Evolutionary conservation across 2,888 invertebrate genomes (phyloP).

Genomic region (Pandemis corylana): DNA sequence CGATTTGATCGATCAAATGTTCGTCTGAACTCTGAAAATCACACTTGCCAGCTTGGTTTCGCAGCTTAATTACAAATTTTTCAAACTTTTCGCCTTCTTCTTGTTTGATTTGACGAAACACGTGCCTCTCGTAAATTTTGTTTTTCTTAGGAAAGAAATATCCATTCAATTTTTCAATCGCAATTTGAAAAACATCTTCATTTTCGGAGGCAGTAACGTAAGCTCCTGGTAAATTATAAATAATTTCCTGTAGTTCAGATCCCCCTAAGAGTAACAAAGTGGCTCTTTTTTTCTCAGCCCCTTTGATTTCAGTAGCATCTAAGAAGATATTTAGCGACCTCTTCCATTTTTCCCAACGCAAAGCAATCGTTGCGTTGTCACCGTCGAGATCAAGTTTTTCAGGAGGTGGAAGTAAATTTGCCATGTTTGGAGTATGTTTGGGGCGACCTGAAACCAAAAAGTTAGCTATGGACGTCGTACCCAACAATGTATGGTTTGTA

Average conservation of each 20-base stretch:
- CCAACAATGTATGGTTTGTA: too few relatives aligned
- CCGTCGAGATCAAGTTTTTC: slow-evolving; percentile 24
- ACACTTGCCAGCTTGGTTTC: slow-evolving; percentile 23
- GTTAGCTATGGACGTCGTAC: too few relatives aligned
- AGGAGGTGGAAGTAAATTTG: slow-evolving; percentile 12
- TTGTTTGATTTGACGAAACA: slow-evolving; percentile 13
- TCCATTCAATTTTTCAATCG: slow-evolving; percentile 26
- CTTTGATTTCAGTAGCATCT: slow-evolving; percentile 39
- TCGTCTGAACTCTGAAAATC: slow-evolving; percentile 4
- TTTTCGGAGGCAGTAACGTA: neutral
- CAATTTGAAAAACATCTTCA: slow-evolving; percentile 17
- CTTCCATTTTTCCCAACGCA: slow-evolving; percentile 43
- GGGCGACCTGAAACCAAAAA: too few relatives aligned
- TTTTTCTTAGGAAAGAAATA: slow-evolving; percentile 17
- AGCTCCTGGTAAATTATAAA: slow-evolving; percentile 41
- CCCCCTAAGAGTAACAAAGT: slow-evolving; percentile 43
- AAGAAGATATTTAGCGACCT: slow-evolving; percentile 43
- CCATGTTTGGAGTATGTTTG: slow-evolving; percentile 4
- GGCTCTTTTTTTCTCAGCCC: slow-evolving; percentile 40
- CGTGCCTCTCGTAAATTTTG: slow-evolving; percentile 14
- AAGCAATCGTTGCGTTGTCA: slow-evolving; percentile 19
- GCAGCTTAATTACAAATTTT: slow-evolving; percentile 3
- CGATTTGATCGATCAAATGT: slow-evolving; percentile 12
- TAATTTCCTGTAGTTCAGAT: slow-evolving; percentile 42
- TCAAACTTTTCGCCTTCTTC: slow-evolving; percentile 21